Evolutionary conservation across 2,797 vertebrate genomes (phyloP).

Genomic region (Anolis apletophallus): DNA sequence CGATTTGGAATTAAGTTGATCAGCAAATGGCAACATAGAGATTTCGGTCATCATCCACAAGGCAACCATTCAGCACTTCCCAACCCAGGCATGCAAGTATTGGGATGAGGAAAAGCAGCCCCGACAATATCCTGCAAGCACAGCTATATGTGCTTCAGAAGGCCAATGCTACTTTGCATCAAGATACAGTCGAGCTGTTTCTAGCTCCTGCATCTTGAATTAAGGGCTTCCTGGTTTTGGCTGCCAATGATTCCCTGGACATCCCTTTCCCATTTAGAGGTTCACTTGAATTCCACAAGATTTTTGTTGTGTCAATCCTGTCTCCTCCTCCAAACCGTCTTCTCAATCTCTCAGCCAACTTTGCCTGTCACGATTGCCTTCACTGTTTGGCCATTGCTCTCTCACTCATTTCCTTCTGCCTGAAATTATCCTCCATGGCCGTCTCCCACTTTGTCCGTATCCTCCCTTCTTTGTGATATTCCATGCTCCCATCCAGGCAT

Average conservation of each 20-base stretch:
- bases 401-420: not conserved
- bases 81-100: constrained; percentile 16
- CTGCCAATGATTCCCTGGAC: not conserved
- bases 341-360: constrained; percentile 23
- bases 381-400: constrained; percentile 10
- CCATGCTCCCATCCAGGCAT: not conserved
- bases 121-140: not conserved
- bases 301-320: not conserved
- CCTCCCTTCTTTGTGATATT: not conserved
- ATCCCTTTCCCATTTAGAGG: not conserved
- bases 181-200: not conserved
- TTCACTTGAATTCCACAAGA: not conserved
- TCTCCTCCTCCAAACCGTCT: not conserved
- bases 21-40: constrained; percentile 19
- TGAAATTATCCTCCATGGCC: not conserved
- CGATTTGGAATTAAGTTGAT: constrained; percentile 16
- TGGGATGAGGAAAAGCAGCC: not conserved
- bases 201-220: not conserved
- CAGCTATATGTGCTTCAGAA: not conserved
- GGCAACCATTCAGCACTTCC: not conserved
- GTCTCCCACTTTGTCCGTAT: not conserved
- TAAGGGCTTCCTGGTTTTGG: not conserved
- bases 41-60: not conserved
- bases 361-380: not conserved
- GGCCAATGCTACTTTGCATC: not conserved